Conservation (phyloP, 2,888 invertebrate genomes). For the Platypus cylindrus region DNA sequence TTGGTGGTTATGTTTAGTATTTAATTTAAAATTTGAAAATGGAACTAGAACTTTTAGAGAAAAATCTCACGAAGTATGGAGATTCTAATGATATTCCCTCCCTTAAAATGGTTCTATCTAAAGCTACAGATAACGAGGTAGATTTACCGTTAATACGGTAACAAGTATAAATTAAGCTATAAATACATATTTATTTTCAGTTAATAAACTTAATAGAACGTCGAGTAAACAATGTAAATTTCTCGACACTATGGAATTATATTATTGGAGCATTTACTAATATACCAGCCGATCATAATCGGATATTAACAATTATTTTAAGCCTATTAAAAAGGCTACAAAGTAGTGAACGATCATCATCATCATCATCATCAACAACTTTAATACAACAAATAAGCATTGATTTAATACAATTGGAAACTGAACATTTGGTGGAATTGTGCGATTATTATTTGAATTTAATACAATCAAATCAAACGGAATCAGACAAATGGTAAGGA, state of each 20-base stretch:
- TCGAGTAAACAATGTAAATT: slow-evolving; percentile 21
- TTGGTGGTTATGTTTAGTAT: no score
- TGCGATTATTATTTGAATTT: slow-evolving; percentile 43
- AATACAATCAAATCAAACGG: slow-evolving; percentile 39
- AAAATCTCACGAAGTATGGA: no score
- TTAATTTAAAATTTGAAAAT: no score
- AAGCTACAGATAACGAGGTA: no score
- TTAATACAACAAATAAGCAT: slow-evolving; percentile 39
- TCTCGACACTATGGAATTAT: slow-evolving; percentile 27
- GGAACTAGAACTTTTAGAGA: no score
- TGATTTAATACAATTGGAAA: slow-evolving; percentile 39
- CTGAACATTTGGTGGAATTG: slow-evolving; percentile 41
- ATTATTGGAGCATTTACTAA: slow-evolving; percentile 26
- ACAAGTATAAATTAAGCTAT: no score
- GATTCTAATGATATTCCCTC: no score
- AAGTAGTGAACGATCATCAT: slow-evolving; percentile 21
- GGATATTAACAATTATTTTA: slow-evolving; percentile 24
- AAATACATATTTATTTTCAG: no score
- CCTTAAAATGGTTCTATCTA: no score
- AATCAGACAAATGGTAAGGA: slow-evolving; percentile 34
- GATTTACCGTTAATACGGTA: no score
- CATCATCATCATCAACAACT: slow-evolving; percentile 34
- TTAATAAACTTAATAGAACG: slow-evolving; percentile 20
- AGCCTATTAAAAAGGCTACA: slow-evolving; percentile 26
- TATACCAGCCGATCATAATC: slow-evolving; percentile 22